Conservation (phyloP, 2,113 vertebrate species). For the Candoia aspera region DNA sequence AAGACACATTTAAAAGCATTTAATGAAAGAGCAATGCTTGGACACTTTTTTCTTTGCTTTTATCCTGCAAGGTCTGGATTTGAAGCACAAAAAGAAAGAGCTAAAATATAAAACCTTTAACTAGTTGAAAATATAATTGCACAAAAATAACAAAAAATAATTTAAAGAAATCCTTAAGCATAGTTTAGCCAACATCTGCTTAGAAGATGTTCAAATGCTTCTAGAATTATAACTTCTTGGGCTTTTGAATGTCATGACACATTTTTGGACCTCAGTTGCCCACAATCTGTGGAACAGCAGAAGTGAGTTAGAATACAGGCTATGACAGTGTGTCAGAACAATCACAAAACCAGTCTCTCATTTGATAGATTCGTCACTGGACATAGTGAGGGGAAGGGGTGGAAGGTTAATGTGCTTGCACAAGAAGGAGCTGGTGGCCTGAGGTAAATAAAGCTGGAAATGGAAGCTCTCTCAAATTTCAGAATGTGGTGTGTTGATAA, state of each 20-base stretch:
- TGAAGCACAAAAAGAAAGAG: not conserved
- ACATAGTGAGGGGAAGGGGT: not conserved
- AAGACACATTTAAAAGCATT: slow-evolving; percentile 53
- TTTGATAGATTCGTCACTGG: not conserved
- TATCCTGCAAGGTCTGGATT: slow-evolving; percentile 27
- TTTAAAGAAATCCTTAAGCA: not conserved
- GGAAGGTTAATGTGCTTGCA: not conserved
- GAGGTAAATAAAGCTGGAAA: not conserved
- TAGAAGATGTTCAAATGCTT: not conserved
- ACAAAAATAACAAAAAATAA: not conserved
- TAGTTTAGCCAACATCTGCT: not conserved
- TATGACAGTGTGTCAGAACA: not conserved
- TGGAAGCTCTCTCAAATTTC: not conserved
- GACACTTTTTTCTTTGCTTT: not conserved
- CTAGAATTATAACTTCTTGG: not conserved
- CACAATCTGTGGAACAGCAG: not conserved
- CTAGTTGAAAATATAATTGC: not conserved
- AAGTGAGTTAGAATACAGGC: not conserved
- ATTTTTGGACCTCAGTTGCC: not conserved
- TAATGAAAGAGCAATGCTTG: slow-evolving; percentile 36
- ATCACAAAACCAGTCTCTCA: not conserved
- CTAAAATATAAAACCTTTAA: not conserved
- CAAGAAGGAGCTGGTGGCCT: not conserved
- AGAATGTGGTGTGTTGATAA: not conserved
- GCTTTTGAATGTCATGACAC: not conserved